phyloP scores from a whole-genome alignment of 2,888 invertebrate species.

The Neocrepidodera transversa region DNA sequence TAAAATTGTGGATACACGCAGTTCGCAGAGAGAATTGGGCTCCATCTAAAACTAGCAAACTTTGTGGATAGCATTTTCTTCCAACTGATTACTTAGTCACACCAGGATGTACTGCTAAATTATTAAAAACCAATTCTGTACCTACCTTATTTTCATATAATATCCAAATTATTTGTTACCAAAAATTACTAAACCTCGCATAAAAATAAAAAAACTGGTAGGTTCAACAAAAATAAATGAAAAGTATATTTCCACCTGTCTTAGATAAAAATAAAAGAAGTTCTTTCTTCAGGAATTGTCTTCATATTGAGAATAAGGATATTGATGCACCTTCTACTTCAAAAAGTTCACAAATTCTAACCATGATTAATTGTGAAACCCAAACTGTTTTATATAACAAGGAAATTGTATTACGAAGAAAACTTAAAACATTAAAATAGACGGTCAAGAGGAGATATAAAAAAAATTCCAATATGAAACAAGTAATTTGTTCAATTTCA shows the following conservation, averaged over 20 bases:
- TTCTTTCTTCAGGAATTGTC: background rate
- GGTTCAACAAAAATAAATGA: background rate
- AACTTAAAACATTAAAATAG: no score
- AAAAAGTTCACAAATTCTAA: slow-evolving; percentile 16
- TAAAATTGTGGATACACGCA: slow-evolving; percentile 39
- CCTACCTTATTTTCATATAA: slow-evolving; percentile 35
- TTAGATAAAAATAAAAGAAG: slow-evolving; percentile 3
- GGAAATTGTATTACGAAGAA: slow-evolving; percentile 7
- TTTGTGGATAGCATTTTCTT: slow-evolving; percentile 40
- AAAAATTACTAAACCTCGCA: slow-evolving; percentile 3
- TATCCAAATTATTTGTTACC: slow-evolving; percentile 30
- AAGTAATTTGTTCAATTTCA: slow-evolving; percentile 25
- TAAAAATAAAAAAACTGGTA: slow-evolving; percentile 9
- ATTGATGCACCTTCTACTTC: slow-evolving; percentile 9
- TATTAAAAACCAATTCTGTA: slow-evolving; percentile 36
- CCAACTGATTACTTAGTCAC: slow-evolving; percentile 17
- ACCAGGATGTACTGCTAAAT: slow-evolving; percentile 25
- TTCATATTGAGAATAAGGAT: background rate
- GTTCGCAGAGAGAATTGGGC: slow-evolving; percentile 41
- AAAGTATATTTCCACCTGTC: no score
- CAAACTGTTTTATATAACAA: slow-evolving; percentile 18
- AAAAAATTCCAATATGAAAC: slow-evolving; percentile 29
- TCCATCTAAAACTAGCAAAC: slow-evolving; percentile 38
- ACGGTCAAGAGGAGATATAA: no score
- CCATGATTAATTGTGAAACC: slow-evolving; percentile 6